A percentile compares a stretch with the other conserved stretches of the same genome.
phyloP scores from a whole-genome alignment of 1,140 invertebrate genomes.

The Drosophila repleta region DNA sequence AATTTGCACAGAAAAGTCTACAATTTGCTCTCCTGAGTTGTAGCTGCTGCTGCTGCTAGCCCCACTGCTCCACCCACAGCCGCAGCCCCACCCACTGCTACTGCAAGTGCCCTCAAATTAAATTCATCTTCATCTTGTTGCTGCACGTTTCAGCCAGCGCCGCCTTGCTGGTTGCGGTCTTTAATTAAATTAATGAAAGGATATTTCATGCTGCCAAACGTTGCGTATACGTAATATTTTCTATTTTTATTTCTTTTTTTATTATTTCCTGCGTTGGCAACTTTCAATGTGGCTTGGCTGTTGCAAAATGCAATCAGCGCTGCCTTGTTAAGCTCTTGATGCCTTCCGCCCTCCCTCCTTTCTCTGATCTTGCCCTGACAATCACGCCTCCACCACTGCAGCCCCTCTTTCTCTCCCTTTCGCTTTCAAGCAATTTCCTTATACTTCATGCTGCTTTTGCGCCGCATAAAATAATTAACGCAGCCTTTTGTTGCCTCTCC shows the following conservation, averaged over 20 bases:
- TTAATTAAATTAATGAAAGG: constrained; percentile 76
- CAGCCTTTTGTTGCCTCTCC: constrained; percentile 56
- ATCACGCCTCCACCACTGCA: neutral
- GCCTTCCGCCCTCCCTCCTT: neutral
- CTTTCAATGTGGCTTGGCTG: constrained; percentile 5
- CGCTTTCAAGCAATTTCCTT: neutral
- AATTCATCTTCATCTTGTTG: constrained; percentile 47
- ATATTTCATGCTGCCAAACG: constrained; percentile 43
- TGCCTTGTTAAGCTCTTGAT: constrained; percentile 59
- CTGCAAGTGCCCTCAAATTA: constrained; percentile 50
- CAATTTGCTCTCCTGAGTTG: constrained; percentile 5
- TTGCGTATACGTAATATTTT: constrained; percentile 20
- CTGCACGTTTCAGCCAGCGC: constrained; percentile 15
- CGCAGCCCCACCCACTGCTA: too few relatives aligned
- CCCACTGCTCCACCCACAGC: too few relatives aligned
- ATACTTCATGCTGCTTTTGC: constrained; percentile 37
- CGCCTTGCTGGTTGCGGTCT: constrained; percentile 37
- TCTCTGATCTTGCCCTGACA: too few relatives aligned
- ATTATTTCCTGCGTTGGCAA: neutral
- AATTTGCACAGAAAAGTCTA: neutral
- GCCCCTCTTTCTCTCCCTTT: neutral
- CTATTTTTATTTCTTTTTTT: neutral
- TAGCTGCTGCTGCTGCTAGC: neutral
- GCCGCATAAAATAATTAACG: constrained; percentile 73
- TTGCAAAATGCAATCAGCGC: constrained; percentile 69